Evolutionary conservation across 2,113 vertebrate species (phyloP).

Genomic region (Peromyscus leucopus): DNA sequence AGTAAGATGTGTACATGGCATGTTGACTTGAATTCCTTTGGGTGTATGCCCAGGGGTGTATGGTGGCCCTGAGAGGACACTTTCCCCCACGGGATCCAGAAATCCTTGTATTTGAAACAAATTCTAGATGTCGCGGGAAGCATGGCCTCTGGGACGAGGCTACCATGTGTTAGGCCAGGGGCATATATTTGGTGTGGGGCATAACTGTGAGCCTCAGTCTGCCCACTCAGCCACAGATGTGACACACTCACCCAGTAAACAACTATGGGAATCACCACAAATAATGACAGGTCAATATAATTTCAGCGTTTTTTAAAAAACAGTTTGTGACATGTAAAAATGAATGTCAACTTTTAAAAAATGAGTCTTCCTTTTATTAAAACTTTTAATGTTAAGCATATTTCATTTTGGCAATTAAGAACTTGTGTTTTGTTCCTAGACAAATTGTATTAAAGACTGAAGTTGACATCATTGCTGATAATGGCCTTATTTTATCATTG

Average conservation of each 20-base stretch:
- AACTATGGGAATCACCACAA: neutral
- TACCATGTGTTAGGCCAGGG: no score
- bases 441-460: neutral
- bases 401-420: neutral
- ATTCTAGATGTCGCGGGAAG: neutral
- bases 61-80: neutral
- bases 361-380: slow-evolving; percentile 7
- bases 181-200: no score
- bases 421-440: neutral
- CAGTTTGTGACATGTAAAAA: neutral
- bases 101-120: neutral
- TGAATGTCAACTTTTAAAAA: neutral
- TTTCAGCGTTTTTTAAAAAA: neutral
- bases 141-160: fast-evolving
- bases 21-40: neutral
- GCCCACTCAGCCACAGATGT: neutral
- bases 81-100: neutral
- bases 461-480: neutral
- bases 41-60: neutral
- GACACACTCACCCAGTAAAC: fast-evolving
- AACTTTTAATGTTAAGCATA: neutral
- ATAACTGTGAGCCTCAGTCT: no score
- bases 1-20: fast-evolving
- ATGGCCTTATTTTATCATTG: neutral
- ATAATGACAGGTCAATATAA: neutral